Evolutionary conservation across 2,888 invertebrate species (phyloP), one percentile per base, ranked within the genome.

Genomic region (Ganaspis brasiliensis): DNA sequence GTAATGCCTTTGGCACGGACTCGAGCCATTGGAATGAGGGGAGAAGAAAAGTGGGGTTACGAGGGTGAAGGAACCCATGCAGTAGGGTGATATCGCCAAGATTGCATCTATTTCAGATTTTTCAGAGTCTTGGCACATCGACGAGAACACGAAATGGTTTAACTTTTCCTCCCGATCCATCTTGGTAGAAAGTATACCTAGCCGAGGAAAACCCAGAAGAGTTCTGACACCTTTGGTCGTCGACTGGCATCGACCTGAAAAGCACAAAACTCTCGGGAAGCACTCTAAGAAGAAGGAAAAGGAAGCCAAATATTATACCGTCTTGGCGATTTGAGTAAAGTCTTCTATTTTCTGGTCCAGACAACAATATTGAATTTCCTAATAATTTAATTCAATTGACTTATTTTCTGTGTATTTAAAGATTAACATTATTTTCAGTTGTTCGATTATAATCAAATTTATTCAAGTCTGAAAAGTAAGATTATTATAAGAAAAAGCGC

Each of bases 71-170:
- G 24, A 67, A 67, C 45, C 45, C 40, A 67, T 67, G 67, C 40
- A 67, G 45, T 40, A 24, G 67, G 78, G 78, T 82, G 79, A 82
- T 78, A 79, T 78, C 77, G 81, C 76, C 75, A 82, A 83, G 83
- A 84, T 84, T 83, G 81, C 84, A 82, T 83, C 82, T 82, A 81
- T 81, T 81, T 83, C 83, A 83, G 83, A 85, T 84, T 83, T 81
- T 84, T 82, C 82, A 78, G 83, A 82, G 79, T 79, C 78, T 74
- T 78, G 67, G 73, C 71, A 78, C 77, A 77, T 76, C 70, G 73
- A 73, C 72, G 74, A 67, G 73, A 79, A 63, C 78, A 75, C 37
- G 75, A 72, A 79, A 78, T 70, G 77, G 79, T 79, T 80, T 78
- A 78, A 82, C 82, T 80, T 79, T 80, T 73, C 73, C 56, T 67